These are phyloP conservation scores for Flexamia atlantica DNA, from an alignment of 2,888 invertebrate genomes.

Conservation along the genomic window DNA sequence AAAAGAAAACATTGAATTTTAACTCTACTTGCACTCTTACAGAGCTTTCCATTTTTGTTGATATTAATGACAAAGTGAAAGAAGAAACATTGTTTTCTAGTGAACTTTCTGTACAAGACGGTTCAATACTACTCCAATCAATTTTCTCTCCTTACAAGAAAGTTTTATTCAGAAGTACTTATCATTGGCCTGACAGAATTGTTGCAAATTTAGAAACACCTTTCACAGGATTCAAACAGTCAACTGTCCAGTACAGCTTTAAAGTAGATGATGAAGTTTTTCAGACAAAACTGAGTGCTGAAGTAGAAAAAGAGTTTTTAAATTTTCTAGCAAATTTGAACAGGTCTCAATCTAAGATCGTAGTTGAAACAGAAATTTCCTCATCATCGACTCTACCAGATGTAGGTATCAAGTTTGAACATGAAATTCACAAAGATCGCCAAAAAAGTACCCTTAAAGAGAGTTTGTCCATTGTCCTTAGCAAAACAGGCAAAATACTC, in stretches of 20 bases:
- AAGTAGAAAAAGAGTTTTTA: constrained; percentile 24
- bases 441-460: background rate
- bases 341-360: background rate
- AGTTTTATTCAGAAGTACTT: background rate
- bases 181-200: background rate
- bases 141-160: background rate
- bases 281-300: constrained; percentile 15
- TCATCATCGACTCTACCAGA: constrained; percentile 22
- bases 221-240: background rate
- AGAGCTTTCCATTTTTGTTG: background rate
- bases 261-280: background rate
- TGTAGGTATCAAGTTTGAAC: background rate
- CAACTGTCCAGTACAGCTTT: background rate
- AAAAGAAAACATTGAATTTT: background rate
- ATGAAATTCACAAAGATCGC: constrained; percentile 2
- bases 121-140: background rate
- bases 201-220: constrained; percentile 31
- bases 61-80: background rate
- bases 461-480: background rate
- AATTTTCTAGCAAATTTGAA: background rate
- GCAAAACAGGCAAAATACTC: constrained; percentile 15
- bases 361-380: background rate
- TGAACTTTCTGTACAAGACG: background rate
- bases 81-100: background rate
- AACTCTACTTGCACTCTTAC: background rate